Evolutionary conservation across 35 echinoderm and acorn worm genomes (phyloP), one percentile per base, ranked within the genome.

Genomic region (Apostichopus californicus): DNA sequence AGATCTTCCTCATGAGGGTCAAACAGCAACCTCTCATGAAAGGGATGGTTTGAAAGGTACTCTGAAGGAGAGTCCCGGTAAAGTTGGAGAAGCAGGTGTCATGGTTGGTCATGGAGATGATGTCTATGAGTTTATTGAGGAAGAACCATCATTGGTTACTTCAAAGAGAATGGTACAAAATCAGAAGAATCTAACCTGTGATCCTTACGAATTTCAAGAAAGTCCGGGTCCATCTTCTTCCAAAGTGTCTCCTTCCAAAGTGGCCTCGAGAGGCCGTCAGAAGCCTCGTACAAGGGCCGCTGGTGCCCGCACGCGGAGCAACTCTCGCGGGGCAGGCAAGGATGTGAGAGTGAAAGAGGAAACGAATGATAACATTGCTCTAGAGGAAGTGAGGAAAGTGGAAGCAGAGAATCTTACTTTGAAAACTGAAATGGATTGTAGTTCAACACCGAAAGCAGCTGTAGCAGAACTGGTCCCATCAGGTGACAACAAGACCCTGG

Each of bases 171-270:
- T 22, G 54, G 81, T 25, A 20, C 81, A 54, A 64, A 66, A 60
- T 11, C 86, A 72, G 86, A 68, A 89, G 61, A 89, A 72, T 72
- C 14, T 64, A n/a, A 26, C 91, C 2, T 17, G 63, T 26, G 91
- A 92, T 86, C 78, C 79, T 23, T 92, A 92, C 72, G 92, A 93
- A 79, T 93, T 93, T 88, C 79, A 75, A 53, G 82, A 77, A 54
- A 93, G 92, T 78, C 89, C 89, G 13, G 89, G 89, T n/a, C 89
- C 89, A 9, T 57, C 89, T 46, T 77, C 72, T 22, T 53, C 89
- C 52, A 77, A 91, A 26, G 61, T 73, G 17, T 91, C 89, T 57
- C 72, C 72, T 55, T 77, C 89, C 46, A 77, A 79, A 73, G 23
- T 46, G 3, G 71, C 89, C 25, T 56, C 34, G 34, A 66, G 20